These are phyloP conservation scores for Gyrodactylus salaris DNA, from an alignment of 1,140 invertebrate genomes.

Conservation along the genomic window DNA sequence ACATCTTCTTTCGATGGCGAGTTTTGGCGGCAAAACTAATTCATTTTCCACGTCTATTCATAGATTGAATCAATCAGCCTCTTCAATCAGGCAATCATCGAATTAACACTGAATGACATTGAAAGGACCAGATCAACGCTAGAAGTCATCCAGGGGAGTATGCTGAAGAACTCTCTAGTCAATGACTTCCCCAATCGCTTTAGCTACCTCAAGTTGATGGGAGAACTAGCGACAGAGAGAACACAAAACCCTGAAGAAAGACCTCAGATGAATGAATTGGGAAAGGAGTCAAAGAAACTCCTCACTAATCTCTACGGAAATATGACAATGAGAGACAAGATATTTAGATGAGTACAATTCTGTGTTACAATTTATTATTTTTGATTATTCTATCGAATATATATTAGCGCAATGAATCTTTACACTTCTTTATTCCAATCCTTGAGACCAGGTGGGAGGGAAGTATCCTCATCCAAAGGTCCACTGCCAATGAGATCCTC, in stretches of 20 bases:
- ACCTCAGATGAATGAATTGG: not conserved
- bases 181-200: too few species aligned
- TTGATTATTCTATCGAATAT: not conserved
- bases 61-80: not conserved
- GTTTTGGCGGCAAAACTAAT: too few species aligned
- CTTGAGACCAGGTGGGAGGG: constrained; percentile 64
- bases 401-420: not conserved
- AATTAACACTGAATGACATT: not conserved
- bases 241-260: too few species aligned
- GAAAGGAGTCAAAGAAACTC: not conserved
- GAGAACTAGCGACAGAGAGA: too few species aligned
- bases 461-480: constrained; percentile 74
- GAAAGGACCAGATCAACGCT: not conserved
- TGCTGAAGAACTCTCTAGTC: not conserved
- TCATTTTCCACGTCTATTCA: too few species aligned
- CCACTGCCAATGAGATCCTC: constrained; percentile 97
- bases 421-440: constrained; percentile 41
- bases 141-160: not conserved
- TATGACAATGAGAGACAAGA: not conserved
- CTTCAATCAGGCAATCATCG: not conserved
- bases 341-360: not conserved
- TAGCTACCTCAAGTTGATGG: too few species aligned
- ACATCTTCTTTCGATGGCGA: too few species aligned
- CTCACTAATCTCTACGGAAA: not conserved
- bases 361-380: not conserved